phyloP scores from a whole-genome alignment of 2,797 vertebrate genomes.

The Loriculus beryllinus region DNA sequence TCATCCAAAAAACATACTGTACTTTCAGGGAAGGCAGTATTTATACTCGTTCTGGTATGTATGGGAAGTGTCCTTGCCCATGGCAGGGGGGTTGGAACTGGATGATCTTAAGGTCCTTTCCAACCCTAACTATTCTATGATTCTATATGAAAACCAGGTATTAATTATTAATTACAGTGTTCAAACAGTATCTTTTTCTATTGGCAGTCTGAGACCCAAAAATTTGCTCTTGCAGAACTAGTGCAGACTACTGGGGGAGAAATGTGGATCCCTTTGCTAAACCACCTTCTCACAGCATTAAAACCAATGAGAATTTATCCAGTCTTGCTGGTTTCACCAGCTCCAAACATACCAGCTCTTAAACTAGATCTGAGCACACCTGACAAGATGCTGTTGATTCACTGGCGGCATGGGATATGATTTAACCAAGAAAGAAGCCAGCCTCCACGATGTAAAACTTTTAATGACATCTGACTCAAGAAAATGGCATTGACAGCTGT shows the following conservation, averaged over 20 bases:
- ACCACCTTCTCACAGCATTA: neutral
- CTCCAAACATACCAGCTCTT: neutral
- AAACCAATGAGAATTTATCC: neutral
- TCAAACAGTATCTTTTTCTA: neutral
- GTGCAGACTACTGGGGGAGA: accelerated
- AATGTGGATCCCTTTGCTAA: neutral
- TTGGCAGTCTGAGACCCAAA: neutral
- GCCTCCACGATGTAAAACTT: neutral
- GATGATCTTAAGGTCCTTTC: no score
- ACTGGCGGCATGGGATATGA: neutral
- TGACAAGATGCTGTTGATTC: neutral
- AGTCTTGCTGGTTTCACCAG: neutral
- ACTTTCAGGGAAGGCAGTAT: neutral
- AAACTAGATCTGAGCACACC: neutral
- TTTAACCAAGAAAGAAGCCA: neutral
- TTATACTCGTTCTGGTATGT: neutral
- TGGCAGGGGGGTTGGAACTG: no score
- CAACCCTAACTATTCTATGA: no score
- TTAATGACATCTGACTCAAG: neutral
- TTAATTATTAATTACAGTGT: neutral
- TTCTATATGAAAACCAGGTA: neutral
- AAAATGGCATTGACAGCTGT: neutral
- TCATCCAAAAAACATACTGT: neutral
- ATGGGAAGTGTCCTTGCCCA: no score
- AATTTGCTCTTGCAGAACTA: neutral